phyloP scores from a whole-genome alignment of 1,140 invertebrate species.

The Conus betulinus region DNA sequence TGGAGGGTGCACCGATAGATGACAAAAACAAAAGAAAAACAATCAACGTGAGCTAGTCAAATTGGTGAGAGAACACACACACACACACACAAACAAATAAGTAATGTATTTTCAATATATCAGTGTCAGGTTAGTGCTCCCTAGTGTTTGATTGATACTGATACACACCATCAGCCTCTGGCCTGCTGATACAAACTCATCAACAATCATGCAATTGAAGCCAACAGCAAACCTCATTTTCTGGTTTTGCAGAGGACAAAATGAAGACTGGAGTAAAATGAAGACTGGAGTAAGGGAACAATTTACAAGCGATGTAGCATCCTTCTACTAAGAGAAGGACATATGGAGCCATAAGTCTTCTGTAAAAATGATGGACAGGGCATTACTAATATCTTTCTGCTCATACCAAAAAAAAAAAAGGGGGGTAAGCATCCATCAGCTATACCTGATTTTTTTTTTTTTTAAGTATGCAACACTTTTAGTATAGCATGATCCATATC shows the following conservation, averaged over 20 bases:
- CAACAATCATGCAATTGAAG: background rate
- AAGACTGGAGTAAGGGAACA: no score
- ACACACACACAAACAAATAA: background rate
- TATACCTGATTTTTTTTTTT: no score
- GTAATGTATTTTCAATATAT: background rate
- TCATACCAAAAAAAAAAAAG: no score
- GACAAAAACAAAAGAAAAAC: background rate
- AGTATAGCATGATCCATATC: no score
- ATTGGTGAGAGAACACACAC: background rate
- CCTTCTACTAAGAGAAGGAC: no score
- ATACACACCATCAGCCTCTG: background rate
- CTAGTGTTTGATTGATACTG: background rate
- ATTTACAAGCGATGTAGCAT: no score
- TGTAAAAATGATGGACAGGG: no score
- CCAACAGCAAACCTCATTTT: background rate
- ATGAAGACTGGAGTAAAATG: no score
- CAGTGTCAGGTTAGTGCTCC: background rate
- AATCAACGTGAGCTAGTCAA: constrained; percentile 12
- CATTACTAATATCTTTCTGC: no score
- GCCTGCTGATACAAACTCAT: background rate
- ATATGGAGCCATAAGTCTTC: no score
- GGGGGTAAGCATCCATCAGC: no score
- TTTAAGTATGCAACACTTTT: no score
- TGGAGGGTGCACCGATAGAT: background rate
- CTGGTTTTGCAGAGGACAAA: background rate